phyloP scores from a whole-genome alignment of 2,113 vertebrate genomes.

The Oplegnathus fasciatus region DNA sequence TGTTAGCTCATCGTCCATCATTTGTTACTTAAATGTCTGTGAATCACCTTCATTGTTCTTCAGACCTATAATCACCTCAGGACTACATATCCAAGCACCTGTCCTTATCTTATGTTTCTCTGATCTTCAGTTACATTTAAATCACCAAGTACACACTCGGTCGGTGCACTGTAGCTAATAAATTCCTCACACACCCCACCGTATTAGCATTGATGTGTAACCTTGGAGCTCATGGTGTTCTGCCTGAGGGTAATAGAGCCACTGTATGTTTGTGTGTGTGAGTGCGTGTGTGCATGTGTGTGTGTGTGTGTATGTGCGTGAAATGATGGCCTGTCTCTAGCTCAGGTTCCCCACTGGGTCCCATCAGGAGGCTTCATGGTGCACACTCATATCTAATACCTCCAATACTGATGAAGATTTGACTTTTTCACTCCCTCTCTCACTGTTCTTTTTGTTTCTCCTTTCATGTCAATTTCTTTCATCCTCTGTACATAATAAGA shows the following conservation, averaged over 20 bases:
- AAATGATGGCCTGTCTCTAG: conserved; percentile 54
- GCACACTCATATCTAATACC: conserved; percentile 59
- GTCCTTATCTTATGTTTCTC: conserved; percentile 10
- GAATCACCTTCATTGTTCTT: conserved; percentile 12
- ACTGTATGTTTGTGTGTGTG: conserved; percentile 43
- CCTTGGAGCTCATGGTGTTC: conserved; percentile 79
- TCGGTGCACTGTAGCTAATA: conserved; percentile 65
- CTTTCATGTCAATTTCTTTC: not conserved
- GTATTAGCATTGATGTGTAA: conserved; percentile 79
- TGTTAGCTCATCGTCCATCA: not conserved
- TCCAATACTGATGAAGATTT: conserved; percentile 43
- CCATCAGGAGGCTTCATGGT: conserved; percentile 61
- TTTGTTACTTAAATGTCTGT: conserved; percentile 12
- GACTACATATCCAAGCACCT: not conserved
- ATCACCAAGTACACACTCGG: conserved; percentile 35
- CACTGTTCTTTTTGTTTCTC: conserved; percentile 7
- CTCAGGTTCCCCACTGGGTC: conserved; percentile 62
- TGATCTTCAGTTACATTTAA: conserved; percentile 60
- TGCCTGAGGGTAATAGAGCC: conserved; percentile 70
- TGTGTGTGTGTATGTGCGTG: not conserved
- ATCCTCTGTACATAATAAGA: not conserved
- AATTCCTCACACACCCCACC: conserved; percentile 73
- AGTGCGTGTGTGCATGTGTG: conserved; percentile 23
- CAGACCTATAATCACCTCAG: not conserved
- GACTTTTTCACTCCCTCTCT: not conserved